These are phyloP conservation scores for Dicroscelio sp. DNA, from an alignment of 2,888 invertebrate genomes.

Conservation along the genomic window DNA sequence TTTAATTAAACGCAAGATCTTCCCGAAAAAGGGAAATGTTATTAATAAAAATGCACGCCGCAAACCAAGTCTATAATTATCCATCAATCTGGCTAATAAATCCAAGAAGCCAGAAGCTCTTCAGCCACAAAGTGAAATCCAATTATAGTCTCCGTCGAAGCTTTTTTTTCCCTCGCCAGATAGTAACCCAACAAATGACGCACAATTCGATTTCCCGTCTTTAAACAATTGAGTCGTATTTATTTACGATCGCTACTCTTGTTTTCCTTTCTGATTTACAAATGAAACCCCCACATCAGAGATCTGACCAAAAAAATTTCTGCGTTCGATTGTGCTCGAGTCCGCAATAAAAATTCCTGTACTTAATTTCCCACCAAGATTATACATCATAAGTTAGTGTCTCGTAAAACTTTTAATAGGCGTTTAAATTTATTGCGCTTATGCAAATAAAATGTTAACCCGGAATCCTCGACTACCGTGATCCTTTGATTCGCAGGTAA, in stretches of 20 bases:
- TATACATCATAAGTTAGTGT: neutral
- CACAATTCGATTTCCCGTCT: conserved; percentile 38
- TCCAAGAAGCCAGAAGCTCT: conserved; percentile 68
- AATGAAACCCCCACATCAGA: neutral
- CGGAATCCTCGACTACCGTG: neutral
- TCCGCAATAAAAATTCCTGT: neutral
- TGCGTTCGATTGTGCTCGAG: too few species aligned
- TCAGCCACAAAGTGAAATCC: conserved; percentile 66
- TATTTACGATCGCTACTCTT: neutral
- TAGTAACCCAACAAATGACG: conserved; percentile 35
- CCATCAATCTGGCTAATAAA: conserved; percentile 65
- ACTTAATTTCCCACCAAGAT: neutral
- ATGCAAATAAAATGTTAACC: neutral
- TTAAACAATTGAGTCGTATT: conserved; percentile 30
- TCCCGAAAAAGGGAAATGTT: neutral
- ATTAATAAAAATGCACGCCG: conserved; percentile 17
- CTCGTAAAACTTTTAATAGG: neutral
- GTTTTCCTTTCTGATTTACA: neutral
- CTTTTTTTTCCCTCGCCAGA: conserved; percentile 46
- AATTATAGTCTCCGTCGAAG: conserved; percentile 59
- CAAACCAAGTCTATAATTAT: conserved; percentile 60
- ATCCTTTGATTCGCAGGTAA: too few species aligned
- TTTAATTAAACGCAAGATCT: neutral
- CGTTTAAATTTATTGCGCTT: neutral
- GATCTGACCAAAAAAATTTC: too few species aligned